phyloP scores from a whole-genome alignment of 35 echinoderm and acorn worm genomes.

The Ptychodera flava region DNA sequence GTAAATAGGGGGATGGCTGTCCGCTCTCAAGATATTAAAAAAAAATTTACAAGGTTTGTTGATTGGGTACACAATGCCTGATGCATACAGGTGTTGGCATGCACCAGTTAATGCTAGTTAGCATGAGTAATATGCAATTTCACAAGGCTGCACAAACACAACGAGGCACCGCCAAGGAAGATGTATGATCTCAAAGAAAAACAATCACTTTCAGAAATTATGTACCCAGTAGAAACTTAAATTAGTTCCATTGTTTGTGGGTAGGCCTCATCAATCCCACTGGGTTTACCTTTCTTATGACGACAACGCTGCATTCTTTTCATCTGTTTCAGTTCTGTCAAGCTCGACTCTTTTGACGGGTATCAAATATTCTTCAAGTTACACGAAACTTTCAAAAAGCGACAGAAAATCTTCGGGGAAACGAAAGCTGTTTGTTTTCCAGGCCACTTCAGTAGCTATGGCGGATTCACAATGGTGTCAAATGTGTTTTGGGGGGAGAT shows the following conservation, averaged over 20 bases:
- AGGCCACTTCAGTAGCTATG: too few relatives aligned
- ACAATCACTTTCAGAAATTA: not conserved
- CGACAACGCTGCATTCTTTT: too few relatives aligned
- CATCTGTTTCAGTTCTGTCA: too few relatives aligned
- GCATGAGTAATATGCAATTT: not conserved
- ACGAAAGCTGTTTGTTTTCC: too few relatives aligned
- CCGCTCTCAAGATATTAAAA: not conserved
- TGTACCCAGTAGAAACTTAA: not conserved
- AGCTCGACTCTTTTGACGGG: too few relatives aligned
- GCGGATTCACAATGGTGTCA: too few relatives aligned
- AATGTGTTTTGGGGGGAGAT: too few relatives aligned
- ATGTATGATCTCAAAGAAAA: not conserved
- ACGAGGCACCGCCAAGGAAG: not conserved
- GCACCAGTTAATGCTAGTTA: not conserved
- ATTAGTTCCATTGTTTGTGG: not conserved
- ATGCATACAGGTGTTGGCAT: not conserved
- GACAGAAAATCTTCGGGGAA: too few relatives aligned
- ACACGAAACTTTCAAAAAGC: too few relatives aligned
- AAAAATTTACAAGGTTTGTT: slow-evolving; percentile 2
- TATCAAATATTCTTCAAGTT: too few relatives aligned
- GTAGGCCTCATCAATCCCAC: not conserved
- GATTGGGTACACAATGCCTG: not conserved
- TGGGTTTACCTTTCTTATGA: not conserved
- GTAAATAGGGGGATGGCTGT: not conserved
- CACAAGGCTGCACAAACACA: not conserved